Evolutionary conservation across 2,113 vertebrate genomes (phyloP).

Genomic region (Lathamus discolor): DNA sequence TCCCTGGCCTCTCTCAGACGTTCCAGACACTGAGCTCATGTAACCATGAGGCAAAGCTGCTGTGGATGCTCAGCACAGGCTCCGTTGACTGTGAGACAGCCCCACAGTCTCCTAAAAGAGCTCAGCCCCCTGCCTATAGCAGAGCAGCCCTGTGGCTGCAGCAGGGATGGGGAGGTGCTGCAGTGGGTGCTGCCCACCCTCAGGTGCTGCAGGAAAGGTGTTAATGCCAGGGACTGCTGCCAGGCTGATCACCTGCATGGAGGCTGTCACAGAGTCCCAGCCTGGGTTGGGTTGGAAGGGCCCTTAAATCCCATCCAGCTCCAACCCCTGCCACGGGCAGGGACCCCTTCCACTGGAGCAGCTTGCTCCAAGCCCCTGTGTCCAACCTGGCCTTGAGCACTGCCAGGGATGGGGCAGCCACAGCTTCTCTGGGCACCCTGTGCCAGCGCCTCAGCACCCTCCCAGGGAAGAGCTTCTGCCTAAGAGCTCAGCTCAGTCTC

Average conservation of each 20-base stretch:
- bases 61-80: background rate
- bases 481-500: background rate
- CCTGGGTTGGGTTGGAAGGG: background rate
- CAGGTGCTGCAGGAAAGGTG: background rate
- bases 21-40: background rate
- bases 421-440: background rate
- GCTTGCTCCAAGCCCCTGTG: too few species aligned
- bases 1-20: background rate
- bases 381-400: too few species aligned
- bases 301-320: accelerated
- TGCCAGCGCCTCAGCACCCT: background rate
- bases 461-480: background rate
- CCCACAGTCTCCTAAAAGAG: accelerated
- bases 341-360: background rate
- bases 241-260: background rate
- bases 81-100: background rate
- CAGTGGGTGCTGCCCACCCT: background rate
- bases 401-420: too few species aligned
- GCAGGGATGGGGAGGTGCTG: background rate
- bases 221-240: background rate
- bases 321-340: background rate
- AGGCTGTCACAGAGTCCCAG: background rate
- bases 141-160: background rate
- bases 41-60: background rate
- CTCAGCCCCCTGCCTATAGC: accelerated